Conservation (phyloP, 1,140 invertebrate species). For the Calliopsis andreniformis region DNA sequence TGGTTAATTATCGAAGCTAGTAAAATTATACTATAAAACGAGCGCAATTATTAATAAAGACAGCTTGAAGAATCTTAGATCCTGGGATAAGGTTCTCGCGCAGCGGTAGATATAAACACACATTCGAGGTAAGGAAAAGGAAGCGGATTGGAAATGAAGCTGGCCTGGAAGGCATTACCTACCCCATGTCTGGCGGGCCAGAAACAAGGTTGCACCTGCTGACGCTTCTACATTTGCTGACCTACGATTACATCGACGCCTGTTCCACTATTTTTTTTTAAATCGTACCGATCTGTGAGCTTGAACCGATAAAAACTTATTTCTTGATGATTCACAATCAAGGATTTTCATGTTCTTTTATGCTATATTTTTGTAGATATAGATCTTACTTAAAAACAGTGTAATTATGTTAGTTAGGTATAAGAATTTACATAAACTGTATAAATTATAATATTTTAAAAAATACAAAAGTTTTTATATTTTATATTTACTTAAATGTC, state of each 20-base stretch:
- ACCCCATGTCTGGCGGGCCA: constrained; percentile 59
- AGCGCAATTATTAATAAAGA: constrained; percentile 58
- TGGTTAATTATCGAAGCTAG: constrained; percentile 22
- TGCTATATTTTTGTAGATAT: too few relatives aligned
- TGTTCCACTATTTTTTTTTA: constrained; percentile 51
- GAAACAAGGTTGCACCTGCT: constrained; percentile 60
- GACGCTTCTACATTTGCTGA: constrained; percentile 48
- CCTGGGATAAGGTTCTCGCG: constrained; percentile 29
- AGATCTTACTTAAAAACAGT: too few relatives aligned
- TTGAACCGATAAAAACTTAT: constrained; percentile 27
- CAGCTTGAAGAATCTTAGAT: constrained; percentile 5
- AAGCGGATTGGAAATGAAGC: constrained; percentile 26
- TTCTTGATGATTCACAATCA: constrained; percentile 33
- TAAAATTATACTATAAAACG: constrained; percentile 38
- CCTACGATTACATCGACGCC: constrained; percentile 64
- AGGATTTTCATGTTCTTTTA: constrained; percentile 26
- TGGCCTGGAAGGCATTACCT: constrained; percentile 60
- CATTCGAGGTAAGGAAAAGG: not conserved
- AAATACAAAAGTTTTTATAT: too few relatives aligned
- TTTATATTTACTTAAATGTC: too few relatives aligned
- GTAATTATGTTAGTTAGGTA: too few relatives aligned
- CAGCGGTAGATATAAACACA: constrained; percentile 31
- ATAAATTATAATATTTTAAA: too few relatives aligned
- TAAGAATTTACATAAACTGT: too few relatives aligned
- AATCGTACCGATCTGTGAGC: constrained; percentile 46